A percentile compares a stretch with the other conserved stretches of the same genome.
Conservation (phyloP, 1,140 invertebrate species). For the Lepidostoma basale region DNA sequence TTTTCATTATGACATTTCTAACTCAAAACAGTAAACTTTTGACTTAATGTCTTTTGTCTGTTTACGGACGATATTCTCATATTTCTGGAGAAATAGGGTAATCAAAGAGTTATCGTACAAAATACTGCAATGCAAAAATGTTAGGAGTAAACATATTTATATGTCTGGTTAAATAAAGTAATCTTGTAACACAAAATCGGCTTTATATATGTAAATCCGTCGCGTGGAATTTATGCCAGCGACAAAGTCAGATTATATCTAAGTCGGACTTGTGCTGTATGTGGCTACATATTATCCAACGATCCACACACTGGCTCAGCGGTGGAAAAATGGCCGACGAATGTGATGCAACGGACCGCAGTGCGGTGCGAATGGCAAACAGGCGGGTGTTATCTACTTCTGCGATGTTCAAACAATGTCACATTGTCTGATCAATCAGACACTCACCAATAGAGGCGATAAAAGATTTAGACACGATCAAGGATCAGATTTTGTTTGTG, state of each 20-base stretch:
- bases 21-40: too few relatives aligned
- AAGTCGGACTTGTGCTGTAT: slow-evolving; percentile 18
- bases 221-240: slow-evolving; percentile 23
- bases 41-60: too few relatives aligned
- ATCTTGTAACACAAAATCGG: too few relatives aligned
- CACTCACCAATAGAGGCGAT: too few relatives aligned
- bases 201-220: slow-evolving; percentile 12
- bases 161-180: neutral
- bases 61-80: too few relatives aligned
- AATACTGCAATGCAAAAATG: too few relatives aligned
- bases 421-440: neutral
- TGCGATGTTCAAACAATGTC: slow-evolving; percentile 19
- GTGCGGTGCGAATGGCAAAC: neutral
- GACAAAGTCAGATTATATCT: slow-evolving; percentile 24
- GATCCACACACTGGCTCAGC: neutral
- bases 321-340: slow-evolving; percentile 12
- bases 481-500: too few relatives aligned
- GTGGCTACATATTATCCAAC: slow-evolving; percentile 14
- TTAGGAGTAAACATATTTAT: too few relatives aligned
- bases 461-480: too few relatives aligned
- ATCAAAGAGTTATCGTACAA: neutral
- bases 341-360: slow-evolving; percentile 13
- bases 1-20: too few relatives aligned
- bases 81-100: neutral
- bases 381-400: neutral